Evolutionary conservation across 1,140 invertebrate genomes (phyloP).

Genomic region (Conopomorpha cramerella): DNA sequence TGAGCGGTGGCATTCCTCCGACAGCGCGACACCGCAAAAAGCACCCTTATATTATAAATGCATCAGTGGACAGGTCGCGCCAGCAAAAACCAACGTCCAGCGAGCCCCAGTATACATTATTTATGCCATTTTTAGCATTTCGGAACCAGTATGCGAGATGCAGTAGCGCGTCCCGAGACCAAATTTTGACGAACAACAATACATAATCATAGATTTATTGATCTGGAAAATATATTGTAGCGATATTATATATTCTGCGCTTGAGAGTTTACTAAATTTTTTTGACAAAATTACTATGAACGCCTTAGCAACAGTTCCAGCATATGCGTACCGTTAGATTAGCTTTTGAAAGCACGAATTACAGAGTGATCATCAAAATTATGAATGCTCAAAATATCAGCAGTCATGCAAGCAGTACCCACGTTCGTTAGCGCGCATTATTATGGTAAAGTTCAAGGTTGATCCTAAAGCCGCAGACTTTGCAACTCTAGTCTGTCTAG

Average conservation of each 20-base stretch:
- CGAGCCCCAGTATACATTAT: constrained; percentile 51
- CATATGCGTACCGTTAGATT: too few relatives aligned
- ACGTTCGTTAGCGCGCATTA: too few relatives aligned
- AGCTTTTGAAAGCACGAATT: too few relatives aligned
- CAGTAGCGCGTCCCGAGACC: constrained; percentile 8
- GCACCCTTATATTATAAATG: constrained; percentile 61
- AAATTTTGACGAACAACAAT: constrained; percentile 21
- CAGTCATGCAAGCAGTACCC: too few relatives aligned
- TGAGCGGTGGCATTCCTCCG: constrained; percentile 55
- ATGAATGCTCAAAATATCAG: too few relatives aligned
- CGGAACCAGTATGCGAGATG: constrained; percentile 30
- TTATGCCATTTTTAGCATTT: constrained; percentile 59
- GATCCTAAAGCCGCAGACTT: too few relatives aligned
- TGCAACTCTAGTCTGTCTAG: too few relatives aligned
- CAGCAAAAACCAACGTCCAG: constrained; percentile 43
- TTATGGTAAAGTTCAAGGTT: too few relatives aligned
- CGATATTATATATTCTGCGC: constrained; percentile 4
- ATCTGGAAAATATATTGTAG: neutral
- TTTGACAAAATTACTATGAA: too few relatives aligned
- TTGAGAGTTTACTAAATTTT: neutral
- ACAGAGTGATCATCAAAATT: too few relatives aligned
- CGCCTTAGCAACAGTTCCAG: too few relatives aligned
- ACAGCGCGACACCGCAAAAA: constrained; percentile 45
- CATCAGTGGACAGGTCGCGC: constrained; percentile 52
- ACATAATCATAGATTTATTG: neutral